These are phyloP conservation scores for Steinernema carpocapsae DNA, from an alignment of 2,888 invertebrate genomes.

Conservation along the genomic window DNA sequence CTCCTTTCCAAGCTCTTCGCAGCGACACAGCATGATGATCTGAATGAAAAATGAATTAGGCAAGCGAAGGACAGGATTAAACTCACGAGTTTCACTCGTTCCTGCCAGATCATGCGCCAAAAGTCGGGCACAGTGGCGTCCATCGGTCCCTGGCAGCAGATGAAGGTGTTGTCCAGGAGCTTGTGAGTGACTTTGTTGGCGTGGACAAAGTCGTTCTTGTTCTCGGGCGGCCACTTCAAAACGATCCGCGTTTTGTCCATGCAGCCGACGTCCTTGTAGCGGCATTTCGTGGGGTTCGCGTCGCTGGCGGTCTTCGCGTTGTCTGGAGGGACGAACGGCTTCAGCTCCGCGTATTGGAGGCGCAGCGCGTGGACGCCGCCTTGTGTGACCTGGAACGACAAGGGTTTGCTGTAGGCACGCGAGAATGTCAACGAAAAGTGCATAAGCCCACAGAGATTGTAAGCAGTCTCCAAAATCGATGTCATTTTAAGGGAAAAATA, in stretches of 20 bases:
- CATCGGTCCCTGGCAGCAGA: constrained; percentile 36
- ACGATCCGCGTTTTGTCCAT: constrained; percentile 31
- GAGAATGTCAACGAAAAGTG: background rate
- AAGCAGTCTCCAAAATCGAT: no score
- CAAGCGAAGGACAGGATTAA: constrained; percentile 34
- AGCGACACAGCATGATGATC: constrained; percentile 19
- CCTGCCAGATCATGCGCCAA: constrained; percentile 44
- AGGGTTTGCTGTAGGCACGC: background rate
- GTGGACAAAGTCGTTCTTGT: constrained; percentile 13
- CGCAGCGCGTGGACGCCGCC: constrained; percentile 26
- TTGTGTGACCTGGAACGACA: background rate
- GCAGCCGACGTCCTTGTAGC: constrained; percentile 36
- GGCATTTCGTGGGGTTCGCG: constrained; percentile 22
- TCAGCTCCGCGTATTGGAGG: constrained; percentile 36
- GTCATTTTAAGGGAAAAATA: no score
- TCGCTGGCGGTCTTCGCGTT: constrained; percentile 2
- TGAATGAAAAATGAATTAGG: background rate
- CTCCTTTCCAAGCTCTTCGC: constrained; percentile 27
- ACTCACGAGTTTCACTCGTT: constrained; percentile 40
- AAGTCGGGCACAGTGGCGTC: constrained; percentile 37
- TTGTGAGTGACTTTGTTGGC: constrained; percentile 14
- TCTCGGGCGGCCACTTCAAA: background rate
- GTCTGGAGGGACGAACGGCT: constrained; percentile 34
- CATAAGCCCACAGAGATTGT: no score
- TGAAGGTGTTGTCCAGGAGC: constrained; percentile 24